Conservation (phyloP, 2,888 invertebrate species). For the Eristalis pertinax region DNA sequence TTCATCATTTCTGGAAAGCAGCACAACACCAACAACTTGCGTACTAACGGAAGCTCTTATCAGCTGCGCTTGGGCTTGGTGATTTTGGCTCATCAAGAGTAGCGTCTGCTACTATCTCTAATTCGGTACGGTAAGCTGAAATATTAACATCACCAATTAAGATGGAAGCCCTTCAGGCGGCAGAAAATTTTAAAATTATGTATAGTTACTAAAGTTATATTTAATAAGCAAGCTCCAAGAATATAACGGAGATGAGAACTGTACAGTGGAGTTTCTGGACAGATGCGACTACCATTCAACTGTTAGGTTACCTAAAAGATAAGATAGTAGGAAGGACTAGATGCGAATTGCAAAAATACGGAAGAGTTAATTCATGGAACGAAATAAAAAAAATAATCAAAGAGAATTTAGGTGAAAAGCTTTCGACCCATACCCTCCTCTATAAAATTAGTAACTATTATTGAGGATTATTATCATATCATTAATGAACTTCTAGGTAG, state of each 20-base stretch:
- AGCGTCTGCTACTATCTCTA: not conserved
- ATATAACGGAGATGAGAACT: constrained; percentile 20
- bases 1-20: too few species aligned
- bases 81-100: not conserved
- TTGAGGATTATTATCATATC: constrained; percentile 45
- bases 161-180: not conserved
- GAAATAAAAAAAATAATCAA: constrained; percentile 9
- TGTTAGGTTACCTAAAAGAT: not conserved
- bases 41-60: not conserved
- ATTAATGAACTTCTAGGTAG: constrained; percentile 27
- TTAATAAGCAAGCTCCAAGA: constrained; percentile 6
- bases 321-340: not conserved
- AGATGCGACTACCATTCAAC: not conserved
- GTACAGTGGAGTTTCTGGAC: constrained; percentile 3
- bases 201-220: too few species aligned
- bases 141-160: not conserved
- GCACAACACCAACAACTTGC: not conserved
- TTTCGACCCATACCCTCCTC: constrained; percentile 14
- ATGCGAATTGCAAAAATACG: not conserved
- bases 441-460: constrained; percentile 23
- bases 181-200: constrained; percentile 11
- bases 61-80: not conserved
- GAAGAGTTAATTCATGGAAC: not conserved
- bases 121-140: not conserved
- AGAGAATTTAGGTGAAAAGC: constrained; percentile 28